phyloP scores from a whole-genome alignment of 2,888 invertebrate species.

The Peribatodes rhomboidaria region DNA sequence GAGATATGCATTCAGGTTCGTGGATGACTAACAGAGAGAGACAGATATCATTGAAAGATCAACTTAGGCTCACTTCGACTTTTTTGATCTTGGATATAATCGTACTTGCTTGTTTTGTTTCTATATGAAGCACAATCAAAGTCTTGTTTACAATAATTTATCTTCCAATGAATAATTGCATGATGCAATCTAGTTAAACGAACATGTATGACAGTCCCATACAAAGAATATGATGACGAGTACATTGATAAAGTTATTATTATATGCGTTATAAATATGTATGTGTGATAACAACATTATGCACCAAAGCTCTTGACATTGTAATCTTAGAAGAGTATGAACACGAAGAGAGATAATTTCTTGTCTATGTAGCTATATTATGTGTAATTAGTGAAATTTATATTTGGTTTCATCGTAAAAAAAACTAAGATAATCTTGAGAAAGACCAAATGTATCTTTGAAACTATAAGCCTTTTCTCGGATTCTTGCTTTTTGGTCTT shows the following conservation, averaged over 20 bases:
- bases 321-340: not conserved
- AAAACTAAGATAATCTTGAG: not conserved
- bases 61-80: not conserved
- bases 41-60: slow-evolving; percentile 57
- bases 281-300: slow-evolving; percentile 16
- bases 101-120: not conserved
- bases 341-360: not conserved
- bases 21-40: slow-evolving; percentile 54
- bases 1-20: slow-evolving; percentile 65
- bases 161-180: slow-evolving; percentile 63
- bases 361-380: not conserved
- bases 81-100: not conserved
- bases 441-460: too few relatives aligned
- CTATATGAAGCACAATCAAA: not conserved
- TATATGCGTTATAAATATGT: slow-evolving; percentile 37
- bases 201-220: slow-evolving; percentile 62
- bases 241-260: slow-evolving; percentile 35
- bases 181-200: slow-evolving; percentile 62
- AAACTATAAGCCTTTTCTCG: too few relatives aligned
- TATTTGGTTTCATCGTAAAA: not conserved
- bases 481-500: not conserved
- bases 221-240: slow-evolving; percentile 51
- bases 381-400: not conserved
- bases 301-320: slow-evolving; percentile 3
- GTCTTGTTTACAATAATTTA: slow-evolving; percentile 33